Percentiles rank a stretch among this genome's conserved stretches.
phyloP scores from a whole-genome alignment of 2,113 vertebrate species.

The Columbina picui region DNA sequence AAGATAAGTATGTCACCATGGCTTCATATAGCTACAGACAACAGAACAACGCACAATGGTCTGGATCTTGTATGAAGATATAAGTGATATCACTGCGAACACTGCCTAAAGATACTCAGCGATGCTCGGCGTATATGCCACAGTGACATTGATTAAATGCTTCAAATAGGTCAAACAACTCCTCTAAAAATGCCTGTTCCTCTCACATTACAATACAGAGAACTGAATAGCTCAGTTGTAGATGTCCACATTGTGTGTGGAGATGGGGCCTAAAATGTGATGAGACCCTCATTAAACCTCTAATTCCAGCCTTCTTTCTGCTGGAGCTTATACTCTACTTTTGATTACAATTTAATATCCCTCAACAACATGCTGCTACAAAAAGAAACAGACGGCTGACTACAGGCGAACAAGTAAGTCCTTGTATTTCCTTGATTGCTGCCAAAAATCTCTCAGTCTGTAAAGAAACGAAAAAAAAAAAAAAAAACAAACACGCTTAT shows the following conservation, averaged over 20 bases:
- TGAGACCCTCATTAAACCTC: background rate
- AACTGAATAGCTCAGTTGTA: background rate
- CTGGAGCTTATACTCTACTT: background rate
- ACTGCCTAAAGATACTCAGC: background rate
- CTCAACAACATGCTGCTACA: background rate
- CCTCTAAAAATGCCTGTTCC: background rate
- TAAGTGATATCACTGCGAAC: background rate
- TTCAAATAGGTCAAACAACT: background rate
- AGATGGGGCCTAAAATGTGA: background rate
- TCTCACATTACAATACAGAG: background rate
- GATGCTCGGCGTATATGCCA: background rate
- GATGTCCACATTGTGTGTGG: background rate
- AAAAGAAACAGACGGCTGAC: background rate
- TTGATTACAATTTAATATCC: conserved; percentile 31
- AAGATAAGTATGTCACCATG: accelerated
- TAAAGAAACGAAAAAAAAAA: background rate
- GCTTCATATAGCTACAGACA: background rate
- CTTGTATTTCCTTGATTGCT: conserved; percentile 24
- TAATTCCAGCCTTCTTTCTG: background rate
- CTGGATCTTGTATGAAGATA: background rate
- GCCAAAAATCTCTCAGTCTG: background rate
- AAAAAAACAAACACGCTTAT: background rate
- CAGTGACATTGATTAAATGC: background rate
- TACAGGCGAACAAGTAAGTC: background rate
- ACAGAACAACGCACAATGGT: background rate